These are phyloP conservation scores for Fistularia commersonii DNA, from an alignment of 2,797 vertebrate genomes.

Conservation along the genomic window DNA sequence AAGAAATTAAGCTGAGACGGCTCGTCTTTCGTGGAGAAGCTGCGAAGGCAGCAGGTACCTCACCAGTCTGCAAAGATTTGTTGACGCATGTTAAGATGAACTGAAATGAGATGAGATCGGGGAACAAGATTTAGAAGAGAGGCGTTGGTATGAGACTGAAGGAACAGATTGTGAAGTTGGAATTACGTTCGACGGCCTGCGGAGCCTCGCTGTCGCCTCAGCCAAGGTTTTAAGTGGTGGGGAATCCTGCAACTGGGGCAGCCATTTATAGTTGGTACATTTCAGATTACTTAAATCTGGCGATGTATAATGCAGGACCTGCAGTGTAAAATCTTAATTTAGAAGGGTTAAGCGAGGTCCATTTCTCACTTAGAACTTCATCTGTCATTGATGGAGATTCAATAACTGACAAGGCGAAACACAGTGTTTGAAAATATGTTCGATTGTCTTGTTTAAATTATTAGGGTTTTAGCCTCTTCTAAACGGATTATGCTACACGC, in stretches of 20 bases:
- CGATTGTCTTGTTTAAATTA: no score
- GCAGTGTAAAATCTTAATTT: constrained; percentile 14
- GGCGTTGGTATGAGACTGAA: constrained; percentile 7
- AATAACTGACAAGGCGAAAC: no score
- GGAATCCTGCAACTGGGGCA: constrained; percentile 10
- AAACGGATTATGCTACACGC: no score
- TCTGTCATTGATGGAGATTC: neutral
- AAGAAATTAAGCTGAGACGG: constrained; percentile 9
- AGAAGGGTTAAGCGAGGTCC: constrained; percentile 16
- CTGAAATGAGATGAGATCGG: constrained; percentile 36
- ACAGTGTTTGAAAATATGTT: no score
- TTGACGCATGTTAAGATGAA: constrained; percentile 46
- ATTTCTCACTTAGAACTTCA: neutral
- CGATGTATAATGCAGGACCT: constrained; percentile 30
- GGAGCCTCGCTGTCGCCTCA: constrained; percentile 25
- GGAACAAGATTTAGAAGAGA: constrained; percentile 21
- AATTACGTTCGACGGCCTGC: constrained; percentile 14
- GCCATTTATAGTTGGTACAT: constrained; percentile 28
- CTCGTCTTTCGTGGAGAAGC: constrained; percentile 18
- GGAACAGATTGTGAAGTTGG: constrained; percentile 19
- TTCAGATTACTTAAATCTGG: constrained; percentile 31
- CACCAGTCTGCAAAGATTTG: constrained; percentile 37
- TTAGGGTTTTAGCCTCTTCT: no score
- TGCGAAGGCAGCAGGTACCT: constrained; percentile 32
- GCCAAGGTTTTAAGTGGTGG: constrained; percentile 9